A percentile compares a stretch with the other conserved stretches of the same genome.
phyloP scores from a whole-genome alignment of 2,888 invertebrate genomes.

The Chaetogeoica ovagalla region DNA sequence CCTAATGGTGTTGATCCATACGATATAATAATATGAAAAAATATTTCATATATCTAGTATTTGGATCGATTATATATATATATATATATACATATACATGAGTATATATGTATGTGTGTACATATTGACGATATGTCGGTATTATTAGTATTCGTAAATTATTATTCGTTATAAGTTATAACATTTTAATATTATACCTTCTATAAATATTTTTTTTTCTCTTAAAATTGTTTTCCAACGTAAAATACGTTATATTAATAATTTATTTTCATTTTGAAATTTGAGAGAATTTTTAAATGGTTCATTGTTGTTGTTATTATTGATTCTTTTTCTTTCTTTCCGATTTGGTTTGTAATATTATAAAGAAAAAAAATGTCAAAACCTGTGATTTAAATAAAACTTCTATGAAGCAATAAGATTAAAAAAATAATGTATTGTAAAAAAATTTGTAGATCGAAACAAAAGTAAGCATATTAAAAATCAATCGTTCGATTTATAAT shows the following conservation, averaged over 20 bases:
- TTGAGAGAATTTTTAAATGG: no score
- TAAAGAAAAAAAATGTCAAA: conserved; percentile 43
- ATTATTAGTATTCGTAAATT: conserved; percentile 13
- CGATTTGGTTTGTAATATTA: conserved; percentile 33
- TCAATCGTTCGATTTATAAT: conserved; percentile 21
- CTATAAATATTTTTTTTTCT: background rate
- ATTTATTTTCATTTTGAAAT: conserved; percentile 3
- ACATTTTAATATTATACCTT: background rate
- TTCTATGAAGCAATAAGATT: conserved; percentile 52
- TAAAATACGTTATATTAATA: conserved; percentile 13
- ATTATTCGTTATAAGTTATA: conserved; percentile 24
- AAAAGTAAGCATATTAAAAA: conserved; percentile 14
- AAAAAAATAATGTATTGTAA: conserved; percentile 2
- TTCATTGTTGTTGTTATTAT: background rate
- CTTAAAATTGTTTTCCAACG: conserved; percentile 17
- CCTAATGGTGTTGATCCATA: no score
- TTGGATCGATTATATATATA: no score
- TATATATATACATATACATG: no score
- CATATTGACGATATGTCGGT: background rate
- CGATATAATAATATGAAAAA: no score
- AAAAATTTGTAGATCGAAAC: conserved; percentile 25
- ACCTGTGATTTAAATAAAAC: conserved; percentile 50
- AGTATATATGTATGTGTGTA: no score
- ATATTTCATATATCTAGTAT: no score
- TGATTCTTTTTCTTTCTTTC: conserved; percentile 33